Evolutionary conservation across 2,888 invertebrate species (phyloP).

Genomic region (Boloria selene): DNA sequence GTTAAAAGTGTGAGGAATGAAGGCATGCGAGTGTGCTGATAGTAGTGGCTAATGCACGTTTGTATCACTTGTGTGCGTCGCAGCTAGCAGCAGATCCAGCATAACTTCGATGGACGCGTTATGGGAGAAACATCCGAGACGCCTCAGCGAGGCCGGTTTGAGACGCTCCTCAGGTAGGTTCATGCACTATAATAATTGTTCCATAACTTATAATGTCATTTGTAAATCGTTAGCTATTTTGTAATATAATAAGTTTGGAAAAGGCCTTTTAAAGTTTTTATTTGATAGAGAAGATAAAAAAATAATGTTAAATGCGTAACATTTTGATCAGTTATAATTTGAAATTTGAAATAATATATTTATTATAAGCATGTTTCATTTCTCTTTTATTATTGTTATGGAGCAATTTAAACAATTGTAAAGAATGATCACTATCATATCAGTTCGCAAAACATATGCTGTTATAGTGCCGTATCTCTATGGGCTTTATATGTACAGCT

Average conservation of each 20-base stretch:
- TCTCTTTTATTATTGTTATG: slow-evolving; percentile 41
- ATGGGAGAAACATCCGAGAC: slow-evolving; percentile 88
- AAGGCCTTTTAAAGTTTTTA: no score
- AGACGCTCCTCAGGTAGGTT: slow-evolving; percentile 89
- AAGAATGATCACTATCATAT: slow-evolving; percentile 44
- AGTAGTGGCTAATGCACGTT: slow-evolving; percentile 77
- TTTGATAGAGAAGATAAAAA: no score
- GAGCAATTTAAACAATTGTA: slow-evolving; percentile 41
- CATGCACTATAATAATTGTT: slow-evolving; percentile 25
- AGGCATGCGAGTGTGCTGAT: slow-evolving; percentile 52
- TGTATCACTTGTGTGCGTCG: slow-evolving; percentile 75
- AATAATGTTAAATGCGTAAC: no score
- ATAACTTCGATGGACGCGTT: slow-evolving; percentile 87
- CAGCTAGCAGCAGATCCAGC: slow-evolving; percentile 83
- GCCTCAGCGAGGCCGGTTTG: slow-evolving; percentile 89
- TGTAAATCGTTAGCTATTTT: neutral
- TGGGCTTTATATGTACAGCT: slow-evolving; percentile 42
- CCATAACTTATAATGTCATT: slow-evolving; percentile 14
- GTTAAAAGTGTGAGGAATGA: slow-evolving; percentile 14
- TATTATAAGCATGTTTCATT: slow-evolving; percentile 14
- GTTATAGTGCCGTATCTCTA: slow-evolving; percentile 37
- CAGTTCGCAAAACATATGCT: slow-evolving; percentile 45
- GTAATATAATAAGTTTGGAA: no score
- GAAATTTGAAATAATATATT: no score
- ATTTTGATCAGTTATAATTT: no score